These are phyloP conservation scores for Carassius carassius DNA, from an alignment of 2,113 vertebrate genomes.

Conservation along the genomic window DNA sequence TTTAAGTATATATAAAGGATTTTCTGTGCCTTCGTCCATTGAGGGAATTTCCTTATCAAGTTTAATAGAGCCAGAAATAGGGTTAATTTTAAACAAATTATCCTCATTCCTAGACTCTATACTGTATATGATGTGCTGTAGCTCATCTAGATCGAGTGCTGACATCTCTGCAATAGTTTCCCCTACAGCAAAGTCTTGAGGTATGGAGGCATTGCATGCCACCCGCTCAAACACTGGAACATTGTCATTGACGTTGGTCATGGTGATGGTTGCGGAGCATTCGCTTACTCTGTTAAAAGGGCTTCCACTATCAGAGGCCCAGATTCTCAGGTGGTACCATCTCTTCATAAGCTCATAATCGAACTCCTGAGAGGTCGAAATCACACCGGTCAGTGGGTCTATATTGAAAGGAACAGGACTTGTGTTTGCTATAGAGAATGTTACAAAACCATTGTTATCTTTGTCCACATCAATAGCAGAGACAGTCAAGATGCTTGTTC, in stretches of 20 bases:
- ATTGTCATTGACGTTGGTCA: constrained; percentile 95
- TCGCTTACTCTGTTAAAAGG: constrained; percentile 88
- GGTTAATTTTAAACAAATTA: constrained; percentile 82
- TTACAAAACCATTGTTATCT: constrained; percentile 86
- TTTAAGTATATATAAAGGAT: constrained; percentile 76
- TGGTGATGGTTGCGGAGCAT: constrained; percentile 82
- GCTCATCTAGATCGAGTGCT: constrained; percentile 90
- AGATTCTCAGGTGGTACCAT: constrained; percentile 85
- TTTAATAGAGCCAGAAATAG: constrained; percentile 81
- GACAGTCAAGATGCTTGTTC: constrained; percentile 84
- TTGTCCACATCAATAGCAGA: constrained; percentile 82
- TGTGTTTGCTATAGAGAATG: constrained; percentile 81
- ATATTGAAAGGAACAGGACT: constrained; percentile 83
- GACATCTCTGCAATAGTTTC: constrained; percentile 78
- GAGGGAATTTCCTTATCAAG: constrained; percentile 76
- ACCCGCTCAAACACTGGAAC: constrained; percentile 88
- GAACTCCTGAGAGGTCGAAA: constrained; percentile 84
- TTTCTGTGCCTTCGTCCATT: constrained; percentile 59
- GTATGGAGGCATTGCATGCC: constrained; percentile 86
- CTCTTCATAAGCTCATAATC: constrained; percentile 95
- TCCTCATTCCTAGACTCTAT: constrained; percentile 88
- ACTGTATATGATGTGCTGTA: constrained; percentile 85
- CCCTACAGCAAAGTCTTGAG: constrained; percentile 77
- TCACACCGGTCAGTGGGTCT: constrained; percentile 84
- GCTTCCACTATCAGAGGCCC: constrained; percentile 91